These are phyloP conservation scores for Siniperca chuatsi DNA, from an alignment of 2,113 vertebrate genomes.

Conservation along the genomic window DNA sequence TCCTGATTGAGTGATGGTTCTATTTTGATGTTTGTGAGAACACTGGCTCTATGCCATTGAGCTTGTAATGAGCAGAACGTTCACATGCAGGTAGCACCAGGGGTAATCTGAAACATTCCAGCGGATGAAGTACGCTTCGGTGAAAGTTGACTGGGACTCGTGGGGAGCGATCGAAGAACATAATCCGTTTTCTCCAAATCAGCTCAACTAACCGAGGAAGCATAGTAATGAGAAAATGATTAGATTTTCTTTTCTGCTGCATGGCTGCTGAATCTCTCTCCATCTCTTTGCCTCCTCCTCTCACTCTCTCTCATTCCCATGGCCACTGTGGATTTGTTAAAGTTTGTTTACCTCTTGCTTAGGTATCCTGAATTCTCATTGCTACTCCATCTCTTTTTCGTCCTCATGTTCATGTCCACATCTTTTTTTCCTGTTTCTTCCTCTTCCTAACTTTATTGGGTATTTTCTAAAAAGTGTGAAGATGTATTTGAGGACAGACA, in stretches of 20 bases:
- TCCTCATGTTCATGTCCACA: not conserved
- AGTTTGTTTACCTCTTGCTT: constrained; percentile 39
- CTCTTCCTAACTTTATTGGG: not conserved
- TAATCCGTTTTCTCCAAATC: constrained; percentile 71
- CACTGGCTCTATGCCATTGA: not conserved
- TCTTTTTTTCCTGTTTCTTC: not conserved
- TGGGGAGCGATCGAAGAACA: constrained; percentile 52
- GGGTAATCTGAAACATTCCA: constrained; percentile 48
- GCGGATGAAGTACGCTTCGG: not conserved
- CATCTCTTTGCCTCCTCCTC: constrained; percentile 12
- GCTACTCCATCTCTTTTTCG: not conserved
- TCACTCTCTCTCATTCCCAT: not conserved
- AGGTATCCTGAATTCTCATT: constrained; percentile 8
- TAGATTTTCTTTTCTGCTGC: constrained; percentile 68
- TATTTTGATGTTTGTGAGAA: constrained; percentile 20
- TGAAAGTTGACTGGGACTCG: constrained; percentile 40
- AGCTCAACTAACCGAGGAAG: constrained; percentile 69
- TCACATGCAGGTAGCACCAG: constrained; percentile 8
- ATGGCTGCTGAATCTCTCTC: constrained; percentile 33
- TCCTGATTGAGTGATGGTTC: constrained; percentile 17
- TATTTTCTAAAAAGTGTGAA: not conserved
- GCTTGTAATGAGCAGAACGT: constrained; percentile 5
- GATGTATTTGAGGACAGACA: not conserved
- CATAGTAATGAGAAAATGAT: constrained; percentile 74
- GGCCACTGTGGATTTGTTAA: constrained; percentile 43